These are phyloP conservation scores for Coelopa frigida DNA, from an alignment of 1,140 invertebrate genomes.

Conservation along the genomic window DNA sequence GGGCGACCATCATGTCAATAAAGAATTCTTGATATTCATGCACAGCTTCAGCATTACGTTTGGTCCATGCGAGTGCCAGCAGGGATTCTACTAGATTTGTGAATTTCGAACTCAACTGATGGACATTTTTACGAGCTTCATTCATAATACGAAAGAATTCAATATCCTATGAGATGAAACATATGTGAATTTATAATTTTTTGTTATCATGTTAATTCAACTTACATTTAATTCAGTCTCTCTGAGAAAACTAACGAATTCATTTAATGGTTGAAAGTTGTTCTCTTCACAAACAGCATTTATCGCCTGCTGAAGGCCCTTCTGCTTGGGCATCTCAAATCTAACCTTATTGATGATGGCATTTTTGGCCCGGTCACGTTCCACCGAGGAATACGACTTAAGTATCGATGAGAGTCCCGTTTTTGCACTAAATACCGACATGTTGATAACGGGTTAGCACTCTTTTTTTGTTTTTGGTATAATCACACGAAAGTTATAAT, in stretches of 20 bases:
- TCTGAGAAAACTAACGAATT: constrained; percentile 27
- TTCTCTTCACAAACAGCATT: constrained; percentile 22
- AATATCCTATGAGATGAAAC: constrained; percentile 48
- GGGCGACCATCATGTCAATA: constrained; percentile 55
- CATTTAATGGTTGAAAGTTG: constrained; percentile 29
- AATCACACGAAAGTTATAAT: too few species aligned
- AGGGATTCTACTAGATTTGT: constrained; percentile 55
- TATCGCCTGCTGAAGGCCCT: constrained; percentile 26
- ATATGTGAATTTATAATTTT: background rate
- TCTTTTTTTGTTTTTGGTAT: too few species aligned
- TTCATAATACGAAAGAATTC: constrained; percentile 51
- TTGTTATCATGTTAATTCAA: background rate
- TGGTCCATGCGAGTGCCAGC: constrained; percentile 53
- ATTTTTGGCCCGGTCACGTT: constrained; percentile 28
- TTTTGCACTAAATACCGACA: constrained; percentile 34
- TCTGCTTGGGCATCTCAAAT: constrained; percentile 26
- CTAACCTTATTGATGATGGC: constrained; percentile 33
- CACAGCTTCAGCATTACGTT: constrained; percentile 45
- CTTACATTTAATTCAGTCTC: constrained; percentile 30
- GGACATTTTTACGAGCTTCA: constrained; percentile 52
- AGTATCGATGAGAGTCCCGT: constrained; percentile 31
- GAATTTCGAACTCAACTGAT: constrained; percentile 49
- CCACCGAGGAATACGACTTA: constrained; percentile 24
- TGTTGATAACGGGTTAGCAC: constrained; percentile 5
- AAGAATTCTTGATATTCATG: constrained; percentile 55